These are phyloP conservation scores for Melanchra persicariae DNA, from an alignment of 2,888 invertebrate genomes.

Conservation along the genomic window DNA sequence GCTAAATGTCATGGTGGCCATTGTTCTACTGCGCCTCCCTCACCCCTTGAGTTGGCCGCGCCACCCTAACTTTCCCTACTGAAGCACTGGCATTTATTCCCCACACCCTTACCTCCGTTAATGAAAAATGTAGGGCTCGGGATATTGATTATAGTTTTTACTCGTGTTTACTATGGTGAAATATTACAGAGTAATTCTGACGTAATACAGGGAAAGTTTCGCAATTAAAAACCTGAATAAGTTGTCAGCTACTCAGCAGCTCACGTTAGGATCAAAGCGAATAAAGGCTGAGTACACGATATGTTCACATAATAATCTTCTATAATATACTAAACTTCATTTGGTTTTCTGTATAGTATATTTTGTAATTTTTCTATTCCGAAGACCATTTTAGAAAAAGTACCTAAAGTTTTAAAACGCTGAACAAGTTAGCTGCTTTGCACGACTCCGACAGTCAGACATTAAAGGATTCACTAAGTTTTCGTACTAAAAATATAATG, in stretches of 20 bases:
- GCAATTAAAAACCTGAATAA: constrained; percentile 59
- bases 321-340: neutral
- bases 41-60: constrained; percentile 69
- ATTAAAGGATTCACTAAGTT: constrained; percentile 18
- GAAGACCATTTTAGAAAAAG: neutral
- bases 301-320: constrained; percentile 1
- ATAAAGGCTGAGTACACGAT: constrained; percentile 13
- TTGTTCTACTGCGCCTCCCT: constrained; percentile 82
- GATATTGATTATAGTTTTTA: constrained; percentile 78
- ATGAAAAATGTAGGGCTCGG: constrained; percentile 82
- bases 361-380: neutral
- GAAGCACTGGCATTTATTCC: constrained; percentile 86
- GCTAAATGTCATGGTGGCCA: constrained; percentile 90
- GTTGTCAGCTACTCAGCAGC: constrained; percentile 35
- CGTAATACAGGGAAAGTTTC: constrained; percentile 50
- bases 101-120: constrained; percentile 82
- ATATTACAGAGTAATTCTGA: constrained; percentile 53
- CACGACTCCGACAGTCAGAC: neutral
- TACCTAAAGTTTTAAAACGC: neutral
- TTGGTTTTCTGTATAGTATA: neutral
- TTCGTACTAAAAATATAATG: constrained; percentile 33
- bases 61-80: constrained; percentile 79
- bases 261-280: constrained; percentile 35
- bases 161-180: constrained; percentile 58
- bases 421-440: constrained; percentile 3